Evolutionary conservation across 1,140 invertebrate genomes (phyloP), one percentile per base, ranked within the genome.

Genomic region (Drosophila cardini): DNA sequence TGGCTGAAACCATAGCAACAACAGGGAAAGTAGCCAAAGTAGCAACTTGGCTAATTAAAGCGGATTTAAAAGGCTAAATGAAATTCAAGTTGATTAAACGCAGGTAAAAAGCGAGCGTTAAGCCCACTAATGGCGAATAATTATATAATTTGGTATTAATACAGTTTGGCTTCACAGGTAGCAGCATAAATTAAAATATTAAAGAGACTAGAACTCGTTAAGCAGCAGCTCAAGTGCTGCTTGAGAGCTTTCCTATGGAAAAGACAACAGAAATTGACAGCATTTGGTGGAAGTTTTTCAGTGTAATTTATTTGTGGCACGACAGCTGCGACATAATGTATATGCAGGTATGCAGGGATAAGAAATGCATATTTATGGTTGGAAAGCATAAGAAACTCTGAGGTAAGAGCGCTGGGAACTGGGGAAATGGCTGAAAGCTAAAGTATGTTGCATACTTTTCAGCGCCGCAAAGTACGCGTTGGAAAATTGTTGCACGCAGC

Each of bases 251-350:
- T 11, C 11, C 30, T 30, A 36, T 18, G 46, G 13, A 11, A 63
- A 72, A 55, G 46, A 58, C 36, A 53, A 48, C 34, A 40, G 64
- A 60, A 69, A 56, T 55, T 69, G 71, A 61, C 56, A 69, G 56
- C 64, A 73, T 21, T 32, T n/a, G 42, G 71, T 10, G 18, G 71
- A 18, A 48, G 40, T 15, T 40, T 60, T 40, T 30, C 21, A 52
- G 10, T 30, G 16, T 72, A 72, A 86, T 85, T 78, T 86, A 85
- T 85, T 86, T 82, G 86, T 67, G 63, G 72, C 68, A 34, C 36
- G 34, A 57, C 72, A 46, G 62, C 40, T 68, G 63, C 42, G 16
- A 70, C 56, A 40, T 2, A 1, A 71, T 34, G 45, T 52, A 40
- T 42, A 48, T 74, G 38, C 15, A 48, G 11, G 46, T 46, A 46